Conservation (phyloP, 2,888 invertebrate species). For the Hofmannophila pseudospretella region DNA sequence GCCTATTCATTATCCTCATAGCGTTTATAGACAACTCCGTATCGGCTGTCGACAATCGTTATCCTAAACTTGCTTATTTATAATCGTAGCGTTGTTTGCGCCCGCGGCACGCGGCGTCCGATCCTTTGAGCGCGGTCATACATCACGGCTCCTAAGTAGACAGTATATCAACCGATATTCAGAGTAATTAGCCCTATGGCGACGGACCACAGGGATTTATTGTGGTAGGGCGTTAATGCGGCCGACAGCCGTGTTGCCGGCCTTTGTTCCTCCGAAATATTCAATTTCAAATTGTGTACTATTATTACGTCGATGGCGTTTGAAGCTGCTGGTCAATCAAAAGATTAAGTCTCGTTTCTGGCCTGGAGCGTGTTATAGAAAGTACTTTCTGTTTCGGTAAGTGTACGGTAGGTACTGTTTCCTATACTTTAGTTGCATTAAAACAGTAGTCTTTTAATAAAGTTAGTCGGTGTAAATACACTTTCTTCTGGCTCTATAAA, state of each 20-base stretch:
- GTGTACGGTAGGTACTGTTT: not conserved
- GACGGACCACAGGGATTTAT: slow-evolving; percentile 75
- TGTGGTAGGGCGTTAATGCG: slow-evolving; percentile 71
- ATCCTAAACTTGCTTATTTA: slow-evolving; percentile 71
- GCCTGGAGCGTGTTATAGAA: not conserved
- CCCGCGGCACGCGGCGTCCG: slow-evolving; percentile 62
- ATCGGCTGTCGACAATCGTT: slow-evolving; percentile 53
- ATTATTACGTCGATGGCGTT: slow-evolving; percentile 1
- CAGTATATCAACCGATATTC: slow-evolving; percentile 73
- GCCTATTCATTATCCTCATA: too few relatives aligned
- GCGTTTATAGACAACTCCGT: not conserved
- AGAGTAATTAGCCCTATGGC: slow-evolving; percentile 76
- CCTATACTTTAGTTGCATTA: not conserved
- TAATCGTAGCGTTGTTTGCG: slow-evolving; percentile 55
- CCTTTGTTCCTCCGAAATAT: slow-evolving; percentile 62
- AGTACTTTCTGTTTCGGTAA: not conserved
- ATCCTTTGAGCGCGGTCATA: slow-evolving; percentile 69
- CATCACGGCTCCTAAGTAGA: slow-evolving; percentile 75
- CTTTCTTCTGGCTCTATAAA: too few relatives aligned
- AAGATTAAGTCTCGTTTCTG: not conserved
- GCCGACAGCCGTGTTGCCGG: slow-evolving; percentile 70
- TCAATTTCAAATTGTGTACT: slow-evolving; percentile 68
- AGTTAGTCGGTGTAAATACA: too few relatives aligned
- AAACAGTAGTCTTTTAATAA: too few relatives aligned
- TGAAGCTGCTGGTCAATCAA: not conserved